phyloP scores from a whole-genome alignment of 2,113 vertebrate species.

The Eolophus roseicapilla region DNA sequence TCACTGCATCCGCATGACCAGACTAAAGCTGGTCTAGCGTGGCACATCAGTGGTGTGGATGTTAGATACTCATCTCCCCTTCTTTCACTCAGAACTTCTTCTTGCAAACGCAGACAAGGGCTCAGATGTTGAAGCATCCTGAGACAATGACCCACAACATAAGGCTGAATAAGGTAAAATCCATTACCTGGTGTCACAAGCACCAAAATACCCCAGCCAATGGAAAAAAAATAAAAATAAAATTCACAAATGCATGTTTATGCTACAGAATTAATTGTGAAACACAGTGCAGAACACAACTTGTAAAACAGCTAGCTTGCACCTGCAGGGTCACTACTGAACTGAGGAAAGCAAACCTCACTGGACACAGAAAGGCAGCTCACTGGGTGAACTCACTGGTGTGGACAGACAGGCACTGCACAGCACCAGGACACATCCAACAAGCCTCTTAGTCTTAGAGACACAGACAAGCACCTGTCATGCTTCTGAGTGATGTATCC shows the following conservation, averaged over 20 bases:
- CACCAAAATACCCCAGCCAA: background rate
- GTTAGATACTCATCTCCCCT: background rate
- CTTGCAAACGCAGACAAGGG: background rate
- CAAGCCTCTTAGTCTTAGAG: fast-evolving
- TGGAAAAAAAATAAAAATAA: background rate
- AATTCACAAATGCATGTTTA: background rate
- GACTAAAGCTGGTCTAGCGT: background rate
- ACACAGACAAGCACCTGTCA: fast-evolving
- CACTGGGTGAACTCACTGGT: background rate
- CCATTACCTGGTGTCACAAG: background rate
- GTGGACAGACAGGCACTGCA: fast-evolving
- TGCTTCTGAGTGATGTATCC: fast-evolving
- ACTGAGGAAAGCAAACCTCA: background rate
- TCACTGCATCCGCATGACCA: background rate
- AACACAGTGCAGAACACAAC: background rate
- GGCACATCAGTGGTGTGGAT: background rate
- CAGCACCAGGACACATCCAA: background rate
- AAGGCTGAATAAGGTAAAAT: background rate
- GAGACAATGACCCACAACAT: background rate
- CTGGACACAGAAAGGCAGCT: background rate
- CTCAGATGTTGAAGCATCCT: background rate
- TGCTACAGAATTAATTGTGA: background rate
- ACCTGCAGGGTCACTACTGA: background rate
- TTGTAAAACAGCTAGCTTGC: background rate
- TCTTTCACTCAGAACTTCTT: background rate